Evolutionary conservation across 2,888 invertebrate genomes (phyloP), one percentile per base, ranked within the genome.

Genomic region (Zaprionus obscuricornis): DNA sequence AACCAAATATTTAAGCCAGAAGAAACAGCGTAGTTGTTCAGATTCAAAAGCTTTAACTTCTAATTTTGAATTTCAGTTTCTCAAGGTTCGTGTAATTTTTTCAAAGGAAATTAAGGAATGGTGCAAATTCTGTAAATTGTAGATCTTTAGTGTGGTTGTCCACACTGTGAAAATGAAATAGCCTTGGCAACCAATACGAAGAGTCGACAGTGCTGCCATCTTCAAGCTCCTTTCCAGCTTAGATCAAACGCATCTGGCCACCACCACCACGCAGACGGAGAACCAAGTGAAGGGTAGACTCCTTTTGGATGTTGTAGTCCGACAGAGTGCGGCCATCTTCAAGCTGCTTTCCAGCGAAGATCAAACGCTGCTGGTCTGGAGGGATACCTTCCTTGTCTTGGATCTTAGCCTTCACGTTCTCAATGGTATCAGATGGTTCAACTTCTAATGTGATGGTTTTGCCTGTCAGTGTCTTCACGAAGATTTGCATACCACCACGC

Each of bases 161-260:
- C 13, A 7, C 1, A n/a, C 6, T 34, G 29, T 26, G 10, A 42
- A 33, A 20, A 47, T 36, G 40, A 17, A 72, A 73, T 65, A 87
- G 78, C 42, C 77, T 72, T 55, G 64, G 78, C 66, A 70, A 22
- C 79, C 79, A 51, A 75, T 76, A 24, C 78, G 75, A 0, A 75
- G 47, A 0, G 74, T 75, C 0, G 74, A 75, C 39, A 0, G 75
- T 75, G 3, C 79, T 75, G 0, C 75, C 75, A 36, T 75, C 75
- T 1, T 75, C 75, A 8, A 75, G n/a, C 6, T 75, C 79, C 14
- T 75, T 75, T 0, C 75, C 75, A 0, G 75, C 75, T 2, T 78
- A 75, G 27, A 75, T 75, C 0, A 75, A 8, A 54, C 75, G 75
- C 62, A 6, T 75, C 75, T 65, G 75, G 75, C 69, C 0, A 69